Base-by-base conservation (phyloP, 2,113 vertebrate genomes). In the Eidolon helvum region DNA sequence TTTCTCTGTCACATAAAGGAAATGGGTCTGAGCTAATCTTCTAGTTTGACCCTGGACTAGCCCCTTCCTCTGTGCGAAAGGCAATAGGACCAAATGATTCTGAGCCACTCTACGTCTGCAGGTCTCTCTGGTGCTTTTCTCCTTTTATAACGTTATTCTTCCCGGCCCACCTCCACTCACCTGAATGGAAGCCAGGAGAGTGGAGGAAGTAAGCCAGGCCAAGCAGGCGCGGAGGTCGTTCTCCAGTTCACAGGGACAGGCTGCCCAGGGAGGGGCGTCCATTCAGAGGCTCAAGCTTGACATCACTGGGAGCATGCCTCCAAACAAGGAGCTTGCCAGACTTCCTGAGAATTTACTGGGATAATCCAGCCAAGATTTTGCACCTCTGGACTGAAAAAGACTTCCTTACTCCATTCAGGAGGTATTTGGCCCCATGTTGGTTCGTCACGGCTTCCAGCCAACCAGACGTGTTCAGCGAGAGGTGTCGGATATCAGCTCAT, bases 361-460 rank as follows among this genome's bases (percentile, higher is more conserved):
- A 55, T 85, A 57, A 69, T 35, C 61, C n/a, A 85, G 78, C 72
- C 94, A 92, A 95, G 61, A 72, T 53, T 92, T 86, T 90, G 90
- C 88, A 80, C 83, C 80, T 87, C 91, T 79, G 28, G 59, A 24
- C 61, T 94, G 63, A 85, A 63, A 83, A 43, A 66, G 72, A 1
- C 71, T 45, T 79, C 72, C 82, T 97, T 40, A 94, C 55, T 84
- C 50, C 89, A 75, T 91, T 35, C 86, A 69, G 72, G 59, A 91
- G 50, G 82, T 94, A 93, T 95, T 53, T 91, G 57, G 78, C 77
- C 35, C 66, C 28, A 18, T 45, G 16, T 24, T 22, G 61, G 61
- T 38, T 68, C 89, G 63, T 45, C 48, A 8, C 55, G 91, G 43
- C 91, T 78, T 84, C 38, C 24, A 71, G 72, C 82, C 93, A 95